Conservation (phyloP, 2,113 vertebrate species). For the Anolis sagrei region DNA sequence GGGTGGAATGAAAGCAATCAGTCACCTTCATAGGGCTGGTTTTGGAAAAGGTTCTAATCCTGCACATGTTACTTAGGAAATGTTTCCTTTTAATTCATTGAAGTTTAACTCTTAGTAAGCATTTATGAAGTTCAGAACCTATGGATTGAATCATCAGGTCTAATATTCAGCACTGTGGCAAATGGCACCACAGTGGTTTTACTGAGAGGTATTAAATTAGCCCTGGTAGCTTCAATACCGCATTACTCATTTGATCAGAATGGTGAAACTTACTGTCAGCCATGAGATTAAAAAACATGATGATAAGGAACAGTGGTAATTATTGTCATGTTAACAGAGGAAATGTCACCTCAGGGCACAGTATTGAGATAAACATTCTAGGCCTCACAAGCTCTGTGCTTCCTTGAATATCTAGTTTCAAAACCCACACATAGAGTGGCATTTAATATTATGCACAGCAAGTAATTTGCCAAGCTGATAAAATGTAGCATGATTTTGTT, state of each 20-base stretch:
- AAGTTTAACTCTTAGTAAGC: background rate
- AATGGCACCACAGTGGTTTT: background rate
- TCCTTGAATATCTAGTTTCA: conserved; percentile 4
- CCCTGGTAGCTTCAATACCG: background rate
- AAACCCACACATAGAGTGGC: background rate
- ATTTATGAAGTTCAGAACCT: background rate
- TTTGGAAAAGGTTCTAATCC: background rate
- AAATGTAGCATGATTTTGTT: background rate
- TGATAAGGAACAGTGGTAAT: conserved; percentile 5
- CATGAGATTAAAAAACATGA: background rate
- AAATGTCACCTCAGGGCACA: background rate
- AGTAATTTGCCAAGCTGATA: background rate
- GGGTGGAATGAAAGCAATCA: background rate
- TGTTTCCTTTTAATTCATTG: background rate
- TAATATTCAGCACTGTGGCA: background rate
- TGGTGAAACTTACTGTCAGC: background rate
- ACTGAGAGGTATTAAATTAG: background rate
- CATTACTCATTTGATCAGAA: background rate
- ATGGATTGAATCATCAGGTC: background rate
- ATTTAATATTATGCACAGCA: background rate
- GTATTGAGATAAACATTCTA: background rate
- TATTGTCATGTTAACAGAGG: background rate
- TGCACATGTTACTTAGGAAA: background rate
- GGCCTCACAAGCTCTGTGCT: background rate
- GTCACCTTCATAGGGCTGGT: background rate